A percentile compares a stretch with the other conserved stretches of the same genome.
Conservation (phyloP, 1,140 invertebrate species). For the Drosophila subpulchrella region DNA sequence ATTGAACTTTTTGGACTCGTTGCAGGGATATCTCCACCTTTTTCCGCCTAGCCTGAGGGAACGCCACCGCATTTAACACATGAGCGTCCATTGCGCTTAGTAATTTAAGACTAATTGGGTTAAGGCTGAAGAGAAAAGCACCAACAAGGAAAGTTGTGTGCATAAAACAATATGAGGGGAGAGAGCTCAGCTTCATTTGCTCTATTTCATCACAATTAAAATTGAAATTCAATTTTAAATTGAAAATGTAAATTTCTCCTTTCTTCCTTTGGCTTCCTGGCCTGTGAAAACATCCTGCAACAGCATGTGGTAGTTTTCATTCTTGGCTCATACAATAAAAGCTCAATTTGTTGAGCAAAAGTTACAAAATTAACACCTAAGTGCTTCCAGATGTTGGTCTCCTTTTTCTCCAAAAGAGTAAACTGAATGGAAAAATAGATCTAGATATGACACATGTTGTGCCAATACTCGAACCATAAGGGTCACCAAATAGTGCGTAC, state of each 20-base stretch:
- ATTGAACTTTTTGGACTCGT: constrained; percentile 44
- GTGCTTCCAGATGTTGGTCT: constrained; percentile 58
- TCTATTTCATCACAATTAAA: constrained; percentile 45
- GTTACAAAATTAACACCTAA: constrained; percentile 66
- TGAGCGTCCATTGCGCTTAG: constrained; percentile 43
- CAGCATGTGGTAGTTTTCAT: constrained; percentile 28
- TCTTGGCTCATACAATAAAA: constrained; percentile 19
- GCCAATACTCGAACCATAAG: constrained; percentile 33
- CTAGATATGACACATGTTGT: constrained; percentile 38
- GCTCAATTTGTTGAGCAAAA: constrained; percentile 42
- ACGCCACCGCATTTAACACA: constrained; percentile 60
- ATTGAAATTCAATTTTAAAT: constrained; percentile 64
- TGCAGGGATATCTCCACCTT: constrained; percentile 29
- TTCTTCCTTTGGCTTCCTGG: constrained; percentile 14
- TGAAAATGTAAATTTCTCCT: constrained; percentile 61
- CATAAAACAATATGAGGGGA: constrained; percentile 22
- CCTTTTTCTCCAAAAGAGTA: background rate
- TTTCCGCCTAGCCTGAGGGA: constrained; percentile 21
- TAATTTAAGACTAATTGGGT: constrained; percentile 67
- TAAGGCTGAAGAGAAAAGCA: constrained; percentile 51
- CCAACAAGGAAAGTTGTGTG: constrained; percentile 30
- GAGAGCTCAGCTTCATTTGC: constrained; percentile 27
- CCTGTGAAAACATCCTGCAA: constrained; percentile 5
- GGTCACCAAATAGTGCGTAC: constrained; percentile 31
- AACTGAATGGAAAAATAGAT: constrained; percentile 28